Evolutionary conservation across 2,888 invertebrate species (phyloP), one percentile per base, ranked within the genome.

Genomic region (Mythimna albipuncta): DNA sequence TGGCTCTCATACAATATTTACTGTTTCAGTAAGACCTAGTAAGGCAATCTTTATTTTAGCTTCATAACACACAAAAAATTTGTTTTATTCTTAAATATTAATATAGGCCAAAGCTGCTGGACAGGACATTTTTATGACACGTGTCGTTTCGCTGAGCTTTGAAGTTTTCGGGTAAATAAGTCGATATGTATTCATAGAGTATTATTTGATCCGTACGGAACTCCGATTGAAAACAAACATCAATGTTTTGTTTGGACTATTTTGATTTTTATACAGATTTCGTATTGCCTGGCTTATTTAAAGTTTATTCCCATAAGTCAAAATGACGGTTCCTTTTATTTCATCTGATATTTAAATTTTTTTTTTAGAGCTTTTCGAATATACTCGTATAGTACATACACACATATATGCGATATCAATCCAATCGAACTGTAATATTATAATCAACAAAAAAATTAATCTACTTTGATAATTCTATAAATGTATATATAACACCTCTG

Each of bases 161-260:
- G 77, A 67, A 62, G 47, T 72, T 61, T 64, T 55, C 41, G 54
- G 63, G 47, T 54, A 76, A 84, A 82, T 67, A 65, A 66, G 52
- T 66, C 58, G 61, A 76, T 76, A 76, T 84, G 47, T 84, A 83
- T 84, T 82, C 76, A 84, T 72, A 64, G 55, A 65, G 21, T 66
- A 72, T 70, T 81, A 71, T 77, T 81, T 75, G 79, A 77, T 72
- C 61, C 64, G 11, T 1, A 50, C 47, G n/a, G 38, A 66, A 77
- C 47, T 68, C 32, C 44, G 54, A 72, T 82, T 66, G 35, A 61
- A 81, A 75, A 66, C 26, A 57, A 66, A 74, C 55, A 61, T 59
- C 16, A 66, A 69, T 64, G 19, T 58, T 75, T 6, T 70, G 44
- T 64, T 54, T 38, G 1, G 10, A 13, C 0, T 32, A 44, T 19